Base-by-base conservation (phyloP, 2,797 vertebrate genomes). In the Sylvia borin region DNA sequence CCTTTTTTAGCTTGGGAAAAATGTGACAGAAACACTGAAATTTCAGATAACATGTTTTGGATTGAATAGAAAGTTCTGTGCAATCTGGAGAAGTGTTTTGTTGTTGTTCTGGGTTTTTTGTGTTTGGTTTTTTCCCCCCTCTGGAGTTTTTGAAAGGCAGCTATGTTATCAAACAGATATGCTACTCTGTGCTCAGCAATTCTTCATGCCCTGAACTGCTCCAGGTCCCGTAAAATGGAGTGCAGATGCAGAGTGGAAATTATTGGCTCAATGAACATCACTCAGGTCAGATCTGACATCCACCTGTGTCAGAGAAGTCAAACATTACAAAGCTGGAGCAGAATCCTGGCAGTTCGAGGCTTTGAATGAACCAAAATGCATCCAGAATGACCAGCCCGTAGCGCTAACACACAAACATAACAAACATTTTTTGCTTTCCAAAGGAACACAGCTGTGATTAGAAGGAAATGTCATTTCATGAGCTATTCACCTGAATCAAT, bases 281-380 rank as follows among this genome's bases (percentile, higher is more conserved):
- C 40, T 93, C n/a, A 4, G 79, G 88, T 88, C 92, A 93, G 83
- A 78, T 77, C 48, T 92, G 92, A 95, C 43, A 95, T n/a, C 70
- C 48, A 81, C 76, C 62, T 95, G 70, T 83, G 66, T 78, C 65
- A 75, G 66, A 68, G 61, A 78, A 92, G 76, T 78, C 68, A 73
- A 75, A 70, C 4, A 2, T 85, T 78, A 78, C 40, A 88, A 77
- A 86, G 53, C 26, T 60, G 62, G 86, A 87, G 65, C 27, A 92
- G 70, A 90, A 88, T 81, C 57, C 72, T 90, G 75, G 32, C 26
- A 43, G 54, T 68, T 66, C 75, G 22, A 81, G 76, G 76, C 79
- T 95, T 86, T 95, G 66, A 84, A 88, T 85, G 91, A 86, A 91
- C 47, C 76, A 65, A 95, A 91, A 94, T 81, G 27, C 58, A 90